Evolutionary conservation across 1,140 invertebrate genomes (phyloP).

Genomic region (Drosophila ogumai): DNA sequence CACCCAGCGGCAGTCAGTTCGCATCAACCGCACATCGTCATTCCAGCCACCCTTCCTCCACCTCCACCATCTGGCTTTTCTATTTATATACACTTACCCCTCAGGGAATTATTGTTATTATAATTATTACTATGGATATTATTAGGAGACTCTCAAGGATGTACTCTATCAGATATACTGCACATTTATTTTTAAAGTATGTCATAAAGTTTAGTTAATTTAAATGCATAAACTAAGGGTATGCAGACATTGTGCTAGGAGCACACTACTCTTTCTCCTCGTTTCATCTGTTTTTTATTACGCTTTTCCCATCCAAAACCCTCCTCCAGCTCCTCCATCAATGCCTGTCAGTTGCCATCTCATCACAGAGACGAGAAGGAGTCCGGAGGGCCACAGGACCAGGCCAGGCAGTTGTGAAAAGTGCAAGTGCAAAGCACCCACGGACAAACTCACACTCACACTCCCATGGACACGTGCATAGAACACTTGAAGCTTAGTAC

Average conservation of each 20-base stretch:
- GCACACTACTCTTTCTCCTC: background rate
- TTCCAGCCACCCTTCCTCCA: background rate
- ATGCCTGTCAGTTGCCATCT: slow-evolving; percentile 13
- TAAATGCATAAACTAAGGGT: background rate
- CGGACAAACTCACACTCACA: background rate
- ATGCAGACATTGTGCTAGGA: background rate
- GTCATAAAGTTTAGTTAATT: background rate
- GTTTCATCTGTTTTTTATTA: slow-evolving; percentile 20
- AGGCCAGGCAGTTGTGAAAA: background rate
- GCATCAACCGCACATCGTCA: slow-evolving; percentile 14
- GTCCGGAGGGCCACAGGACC: background rate
- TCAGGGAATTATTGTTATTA: slow-evolving; percentile 6
- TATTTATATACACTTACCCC: slow-evolving; percentile 5
- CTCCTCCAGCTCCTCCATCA: background rate
- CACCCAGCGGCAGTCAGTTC: slow-evolving; percentile 15
- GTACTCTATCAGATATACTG: background rate
- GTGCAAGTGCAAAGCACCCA: slow-evolving; percentile 17
- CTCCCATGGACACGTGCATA: background rate
- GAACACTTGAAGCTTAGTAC: slow-evolving; percentile 2
- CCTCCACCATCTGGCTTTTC: background rate
- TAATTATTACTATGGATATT: slow-evolving; percentile 6
- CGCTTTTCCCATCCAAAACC: background rate
- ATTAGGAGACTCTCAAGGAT: background rate
- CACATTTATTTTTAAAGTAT: too few species aligned
- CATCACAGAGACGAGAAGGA: background rate